Evolutionary conservation across 2,113 vertebrate species (phyloP), one percentile per base, ranked within the genome.

Genomic region (Cathartes aura): DNA sequence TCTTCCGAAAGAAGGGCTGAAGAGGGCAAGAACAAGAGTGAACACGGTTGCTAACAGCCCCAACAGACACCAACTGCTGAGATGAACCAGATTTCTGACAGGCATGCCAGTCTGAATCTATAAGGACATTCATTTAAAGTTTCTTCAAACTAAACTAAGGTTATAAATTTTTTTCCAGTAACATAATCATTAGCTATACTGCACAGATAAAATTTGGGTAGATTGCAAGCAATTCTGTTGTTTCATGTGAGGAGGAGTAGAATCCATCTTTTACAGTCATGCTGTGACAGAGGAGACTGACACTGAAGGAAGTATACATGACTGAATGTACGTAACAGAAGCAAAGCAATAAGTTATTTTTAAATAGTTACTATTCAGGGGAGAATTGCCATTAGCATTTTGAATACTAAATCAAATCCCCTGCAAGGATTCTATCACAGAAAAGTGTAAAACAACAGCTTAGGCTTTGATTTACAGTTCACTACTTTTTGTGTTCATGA

Each of bases 281-380:
- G 26, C 55, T 92, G 85, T 50, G 75, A 88, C 63, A 74, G 52
- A 79, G 67, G 89, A 90, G 75, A 88, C 59, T 89, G 87, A 68
- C 92, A 88, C 70, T 82, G n/a, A 75, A 84, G 92, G 78, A 97
- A 95, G 82, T 47, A 74, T 55, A 89, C 55, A 80, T 42, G 75
- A 90, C 20, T 74, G 70, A 79, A 92, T 4, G 53, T 59, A 94
- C 1, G 9, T 66, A 83, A 89, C 55, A 87, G 79, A 89, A 86
- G 55, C 38, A 93, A 86, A 92, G 79, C 59, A 92, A 3, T 63
- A 85, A 60, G 62, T 74, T 96, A 87, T 71, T 95, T 90, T 94
- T 74, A 87, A 92, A 74, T 62, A 89, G 55, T 38, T 91, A 82
- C 92, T 96, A 72, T 93, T 90, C 80, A 72, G 30, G 45, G 70